Conservation (phyloP, 2,797 vertebrate species). For the Amazonetta brasiliensis region DNA sequence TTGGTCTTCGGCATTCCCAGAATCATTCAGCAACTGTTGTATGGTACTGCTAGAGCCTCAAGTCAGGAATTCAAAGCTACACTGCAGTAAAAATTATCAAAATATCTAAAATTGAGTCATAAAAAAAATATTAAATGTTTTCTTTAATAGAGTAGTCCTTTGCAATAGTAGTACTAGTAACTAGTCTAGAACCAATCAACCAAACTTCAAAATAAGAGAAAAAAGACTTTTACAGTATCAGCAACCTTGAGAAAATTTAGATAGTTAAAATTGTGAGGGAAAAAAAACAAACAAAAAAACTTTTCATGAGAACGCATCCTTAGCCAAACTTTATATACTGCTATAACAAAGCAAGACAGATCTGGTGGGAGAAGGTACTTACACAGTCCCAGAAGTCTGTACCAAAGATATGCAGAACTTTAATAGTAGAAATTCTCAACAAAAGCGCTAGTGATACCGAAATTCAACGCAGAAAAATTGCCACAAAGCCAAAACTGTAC, state of each 20-base stretch:
- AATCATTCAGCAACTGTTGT: background rate
- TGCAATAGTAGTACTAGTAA: background rate
- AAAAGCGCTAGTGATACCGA: background rate
- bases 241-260: rapidly evolving
- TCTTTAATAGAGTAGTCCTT: background rate
- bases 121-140: background rate
- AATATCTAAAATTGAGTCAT: background rate
- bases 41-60: background rate
- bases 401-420: background rate
- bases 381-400: rapidly evolving
- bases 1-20: background rate
- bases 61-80: background rate
- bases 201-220: background rate
- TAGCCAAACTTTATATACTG: background rate
- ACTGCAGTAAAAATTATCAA: background rate
- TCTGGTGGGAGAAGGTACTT: background rate
- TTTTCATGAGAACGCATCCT: background rate
- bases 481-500: background rate
- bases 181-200: background rate
- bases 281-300: background rate
- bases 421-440: no score
- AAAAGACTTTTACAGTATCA: rapidly evolving
- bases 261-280: background rate
- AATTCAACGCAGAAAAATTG: rapidly evolving
- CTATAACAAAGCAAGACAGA: background rate